These are phyloP conservation scores for Karalla daura DNA, from an alignment of 2,797 vertebrate genomes.

Conservation along the genomic window DNA sequence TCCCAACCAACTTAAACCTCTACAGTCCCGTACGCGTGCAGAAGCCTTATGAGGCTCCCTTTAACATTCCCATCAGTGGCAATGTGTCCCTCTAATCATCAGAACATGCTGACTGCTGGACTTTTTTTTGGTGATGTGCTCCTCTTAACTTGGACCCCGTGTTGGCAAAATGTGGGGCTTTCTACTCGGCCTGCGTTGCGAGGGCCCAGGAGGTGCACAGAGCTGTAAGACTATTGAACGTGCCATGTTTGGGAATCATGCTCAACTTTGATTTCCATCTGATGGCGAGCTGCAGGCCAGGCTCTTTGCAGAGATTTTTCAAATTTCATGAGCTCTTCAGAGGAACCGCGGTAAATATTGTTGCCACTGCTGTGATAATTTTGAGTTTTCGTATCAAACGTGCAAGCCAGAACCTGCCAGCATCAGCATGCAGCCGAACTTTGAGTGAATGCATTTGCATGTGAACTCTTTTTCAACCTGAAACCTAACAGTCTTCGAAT, in stretches of 20 bases:
- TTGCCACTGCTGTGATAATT: too few relatives aligned
- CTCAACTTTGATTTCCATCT: slow-evolving; percentile 4
- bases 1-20: slow-evolving; percentile 43
- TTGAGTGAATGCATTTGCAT: background rate
- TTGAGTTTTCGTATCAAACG: too few relatives aligned
- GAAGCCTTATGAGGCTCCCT: slow-evolving; percentile 33
- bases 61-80: slow-evolving; percentile 40
- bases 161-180: slow-evolving; percentile 12
- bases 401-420: too few relatives aligned
- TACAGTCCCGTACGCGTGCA: slow-evolving; percentile 9
- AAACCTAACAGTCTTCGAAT: background rate
- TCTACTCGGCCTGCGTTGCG: background rate
- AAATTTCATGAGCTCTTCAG: too few relatives aligned
- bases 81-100: slow-evolving; percentile 24
- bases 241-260: slow-evolving; percentile 4
- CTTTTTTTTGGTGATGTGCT: slow-evolving; percentile 26
- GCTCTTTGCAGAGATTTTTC: background rate
- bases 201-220: background rate
- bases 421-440: background rate
- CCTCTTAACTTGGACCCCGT: slow-evolving; percentile 26
- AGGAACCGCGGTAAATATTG: too few relatives aligned
- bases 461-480: background rate
- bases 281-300: background rate
- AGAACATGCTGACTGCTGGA: slow-evolving; percentile 41
- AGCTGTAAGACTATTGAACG: slow-evolving; percentile 19